A percentile compares a stretch with the other conserved stretches of the same genome.
These are phyloP conservation scores for Marasmarcha lunaedactyla DNA, from an alignment of 2,888 invertebrate species.

Conservation along the genomic window DNA sequence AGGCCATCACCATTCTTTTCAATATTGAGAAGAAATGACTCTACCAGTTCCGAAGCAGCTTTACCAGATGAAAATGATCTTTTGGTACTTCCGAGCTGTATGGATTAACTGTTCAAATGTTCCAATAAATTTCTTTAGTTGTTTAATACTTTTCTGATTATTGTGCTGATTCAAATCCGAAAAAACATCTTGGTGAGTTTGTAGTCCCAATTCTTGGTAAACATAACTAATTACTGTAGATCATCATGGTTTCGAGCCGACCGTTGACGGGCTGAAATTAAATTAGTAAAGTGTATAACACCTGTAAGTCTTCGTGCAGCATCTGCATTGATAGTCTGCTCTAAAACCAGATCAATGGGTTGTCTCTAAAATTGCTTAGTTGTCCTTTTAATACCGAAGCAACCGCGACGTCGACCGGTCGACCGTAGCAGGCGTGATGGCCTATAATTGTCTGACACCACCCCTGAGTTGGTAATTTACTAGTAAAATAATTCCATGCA, in stretches of 20 bases:
- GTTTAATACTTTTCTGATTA: constrained; percentile 13
- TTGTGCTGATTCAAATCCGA: constrained; percentile 4
- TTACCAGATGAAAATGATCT: constrained; percentile 17
- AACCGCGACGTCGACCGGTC: too few species aligned
- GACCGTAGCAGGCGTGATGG: too few species aligned
- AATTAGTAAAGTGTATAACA: constrained; percentile 17
- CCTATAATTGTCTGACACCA: too few species aligned
- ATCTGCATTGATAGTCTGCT: constrained; percentile 31
- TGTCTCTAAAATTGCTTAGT: constrained; percentile 19
- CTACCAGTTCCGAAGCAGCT: constrained; percentile 15
- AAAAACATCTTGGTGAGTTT: background rate
- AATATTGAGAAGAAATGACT: constrained; percentile 3
- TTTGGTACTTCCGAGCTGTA: constrained; percentile 11
- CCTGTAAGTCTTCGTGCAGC: constrained; percentile 24
- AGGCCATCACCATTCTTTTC: too few species aligned
- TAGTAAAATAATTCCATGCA: too few species aligned
- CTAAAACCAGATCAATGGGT: constrained; percentile 19
- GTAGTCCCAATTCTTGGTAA: constrained; percentile 3
- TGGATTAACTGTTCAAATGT: constrained; percentile 16
- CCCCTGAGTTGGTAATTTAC: too few species aligned
- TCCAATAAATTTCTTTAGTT: constrained; percentile 11
- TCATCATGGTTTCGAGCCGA: constrained; percentile 18
- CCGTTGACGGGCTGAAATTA: constrained; percentile 17
- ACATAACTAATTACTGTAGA: constrained; percentile 14
- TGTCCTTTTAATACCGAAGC: constrained; percentile 13